These are phyloP conservation scores for Struthidea cinerea DNA, from an alignment of 2,113 vertebrate genomes.

Conservation along the genomic window DNA sequence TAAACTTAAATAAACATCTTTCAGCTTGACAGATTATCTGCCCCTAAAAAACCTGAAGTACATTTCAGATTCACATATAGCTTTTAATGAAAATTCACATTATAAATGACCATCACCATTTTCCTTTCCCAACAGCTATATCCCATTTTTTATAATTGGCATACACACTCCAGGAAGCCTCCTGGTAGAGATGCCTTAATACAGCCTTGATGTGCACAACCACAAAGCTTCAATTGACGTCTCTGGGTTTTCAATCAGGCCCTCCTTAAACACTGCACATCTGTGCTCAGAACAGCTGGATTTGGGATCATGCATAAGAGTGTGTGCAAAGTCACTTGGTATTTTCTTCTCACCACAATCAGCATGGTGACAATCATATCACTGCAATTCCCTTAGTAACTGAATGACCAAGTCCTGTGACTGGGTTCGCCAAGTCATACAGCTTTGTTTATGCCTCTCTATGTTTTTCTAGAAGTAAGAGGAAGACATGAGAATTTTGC, in stretches of 20 bases:
- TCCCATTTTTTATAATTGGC: background rate
- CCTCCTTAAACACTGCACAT: background rate
- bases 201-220: background rate
- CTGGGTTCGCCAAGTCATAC: background rate
- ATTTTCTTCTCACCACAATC: background rate
- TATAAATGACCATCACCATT: background rate
- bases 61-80: background rate
- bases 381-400: background rate
- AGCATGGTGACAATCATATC: background rate
- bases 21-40: slow-evolving; percentile 29
- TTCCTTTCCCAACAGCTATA: background rate
- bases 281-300: background rate
- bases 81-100: slow-evolving; percentile 23
- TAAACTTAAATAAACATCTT: slow-evolving; percentile 36
- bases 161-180: background rate
- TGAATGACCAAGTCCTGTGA: background rate
- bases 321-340: background rate
- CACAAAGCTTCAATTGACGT: background rate
- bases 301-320: background rate
- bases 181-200: background rate
- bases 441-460: background rate
- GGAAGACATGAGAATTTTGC: background rate
- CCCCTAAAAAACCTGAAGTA: slow-evolving; percentile 1
- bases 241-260: background rate
- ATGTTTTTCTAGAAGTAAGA: background rate